These are phyloP conservation scores for Spodoptera frugiperda DNA, from an alignment of 1,140 invertebrate genomes.

Conservation along the genomic window DNA sequence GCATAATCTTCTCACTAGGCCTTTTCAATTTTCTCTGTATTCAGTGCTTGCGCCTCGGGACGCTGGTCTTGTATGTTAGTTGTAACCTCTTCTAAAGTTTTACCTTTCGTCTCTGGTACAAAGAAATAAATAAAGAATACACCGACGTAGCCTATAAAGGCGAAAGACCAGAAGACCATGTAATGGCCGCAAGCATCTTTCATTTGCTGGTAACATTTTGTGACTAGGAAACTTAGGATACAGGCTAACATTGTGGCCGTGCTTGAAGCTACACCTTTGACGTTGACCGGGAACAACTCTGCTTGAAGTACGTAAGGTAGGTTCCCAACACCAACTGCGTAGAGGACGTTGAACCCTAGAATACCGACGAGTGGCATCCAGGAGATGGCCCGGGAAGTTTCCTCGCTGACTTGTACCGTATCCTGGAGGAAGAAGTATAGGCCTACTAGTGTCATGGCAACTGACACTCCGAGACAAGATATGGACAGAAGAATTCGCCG, in stretches of 20 bases:
- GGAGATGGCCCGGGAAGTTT: conserved; percentile 74
- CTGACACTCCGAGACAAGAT: conserved; percentile 86
- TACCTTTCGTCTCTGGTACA: conserved; percentile 92
- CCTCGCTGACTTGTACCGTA: conserved; percentile 60
- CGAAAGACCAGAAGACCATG: conserved; percentile 87
- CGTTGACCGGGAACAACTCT: conserved; percentile 88
- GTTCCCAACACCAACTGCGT: conserved; percentile 87
- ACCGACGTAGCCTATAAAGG: conserved; percentile 85
- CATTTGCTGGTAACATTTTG: conserved; percentile 87
- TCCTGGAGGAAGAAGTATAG: conserved; percentile 86
- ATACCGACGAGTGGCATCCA: conserved; percentile 87
- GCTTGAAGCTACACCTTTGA: conserved; percentile 87
- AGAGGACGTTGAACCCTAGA: conserved; percentile 87
- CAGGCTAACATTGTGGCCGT: conserved; percentile 77
- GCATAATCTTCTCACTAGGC: background rate
- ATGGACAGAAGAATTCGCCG: conserved; percentile 89
- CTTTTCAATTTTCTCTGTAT: conserved; percentile 48
- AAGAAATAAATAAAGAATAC: conserved; percentile 87
- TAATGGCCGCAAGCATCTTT: conserved; percentile 86
- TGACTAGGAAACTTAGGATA: conserved; percentile 85
- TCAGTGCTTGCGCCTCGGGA: conserved; percentile 62
- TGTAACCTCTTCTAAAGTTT: conserved; percentile 89
- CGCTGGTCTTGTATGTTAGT: conserved; percentile 67
- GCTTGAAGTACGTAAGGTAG: conserved; percentile 88
- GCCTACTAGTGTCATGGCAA: conserved; percentile 85